Evolutionary conservation across 2,797 vertebrate genomes (phyloP).

Genomic region (Chlorospingus flavigularis): DNA sequence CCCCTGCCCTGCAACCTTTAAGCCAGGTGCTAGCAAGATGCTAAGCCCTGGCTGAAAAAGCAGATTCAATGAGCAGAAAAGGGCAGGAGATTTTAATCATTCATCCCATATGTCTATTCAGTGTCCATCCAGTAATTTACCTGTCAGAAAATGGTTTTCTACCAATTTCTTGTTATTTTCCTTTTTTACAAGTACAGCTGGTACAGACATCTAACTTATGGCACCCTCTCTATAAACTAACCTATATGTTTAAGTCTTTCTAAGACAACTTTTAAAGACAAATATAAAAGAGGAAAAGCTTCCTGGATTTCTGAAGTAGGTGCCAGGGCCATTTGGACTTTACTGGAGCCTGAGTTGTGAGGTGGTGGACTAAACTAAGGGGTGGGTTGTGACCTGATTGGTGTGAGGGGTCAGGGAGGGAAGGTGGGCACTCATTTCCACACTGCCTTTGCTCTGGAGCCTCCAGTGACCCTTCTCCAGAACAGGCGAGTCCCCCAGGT

Average conservation of each 20-base stretch:
- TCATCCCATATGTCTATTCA: not conserved
- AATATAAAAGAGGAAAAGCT: not conserved
- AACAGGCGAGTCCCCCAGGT: not conserved
- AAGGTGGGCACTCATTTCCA: rapidly evolving
- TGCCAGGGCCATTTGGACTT: not conserved
- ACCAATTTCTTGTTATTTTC: not conserved
- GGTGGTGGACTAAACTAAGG: not conserved
- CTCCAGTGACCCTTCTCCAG: not conserved
- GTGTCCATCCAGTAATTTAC: not conserved
- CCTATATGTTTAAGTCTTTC: not conserved
- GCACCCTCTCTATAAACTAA: not conserved
- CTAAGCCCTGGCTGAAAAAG: not conserved
- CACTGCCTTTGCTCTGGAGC: not conserved
- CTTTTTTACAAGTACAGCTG: not conserved
- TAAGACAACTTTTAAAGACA: not conserved
- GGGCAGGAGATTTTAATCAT: not conserved
- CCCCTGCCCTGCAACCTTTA: not conserved
- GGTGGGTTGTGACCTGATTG: not conserved
- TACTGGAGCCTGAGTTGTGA: not conserved
- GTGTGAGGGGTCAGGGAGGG: not conserved
- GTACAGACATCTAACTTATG: not conserved
- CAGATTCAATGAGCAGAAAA: not conserved
- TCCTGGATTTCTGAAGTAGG: not conserved
- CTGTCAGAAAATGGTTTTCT: not conserved
- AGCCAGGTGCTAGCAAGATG: not conserved